phyloP scores from a whole-genome alignment of 1,140 invertebrate genomes.

The Zaprionus ornatus region DNA sequence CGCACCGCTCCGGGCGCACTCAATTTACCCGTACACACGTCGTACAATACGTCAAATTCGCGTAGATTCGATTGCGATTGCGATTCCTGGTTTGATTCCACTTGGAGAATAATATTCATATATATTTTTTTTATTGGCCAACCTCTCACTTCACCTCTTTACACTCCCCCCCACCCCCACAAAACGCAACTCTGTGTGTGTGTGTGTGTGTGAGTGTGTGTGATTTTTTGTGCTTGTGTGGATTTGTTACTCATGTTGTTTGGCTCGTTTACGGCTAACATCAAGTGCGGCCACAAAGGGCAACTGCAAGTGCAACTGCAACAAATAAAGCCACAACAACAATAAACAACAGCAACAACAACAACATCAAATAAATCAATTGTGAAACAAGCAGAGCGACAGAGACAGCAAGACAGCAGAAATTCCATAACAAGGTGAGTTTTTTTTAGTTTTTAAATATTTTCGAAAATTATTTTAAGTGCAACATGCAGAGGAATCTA shows the following conservation, averaged over 20 bases:
- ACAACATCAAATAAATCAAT: not conserved
- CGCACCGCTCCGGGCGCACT: slow-evolving; percentile 54
- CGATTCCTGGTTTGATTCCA: no score
- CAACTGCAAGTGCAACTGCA: slow-evolving; percentile 20
- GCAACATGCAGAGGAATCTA: not conserved
- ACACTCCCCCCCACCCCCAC: not conserved
- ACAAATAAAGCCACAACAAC: slow-evolving; percentile 7
- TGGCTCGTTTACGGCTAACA: slow-evolving; percentile 7
- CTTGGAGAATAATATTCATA: not conserved
- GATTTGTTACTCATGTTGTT: slow-evolving; percentile 9
- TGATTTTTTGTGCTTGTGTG: slow-evolving; percentile 44
- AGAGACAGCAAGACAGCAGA: not conserved
- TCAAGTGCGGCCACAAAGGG: not conserved
- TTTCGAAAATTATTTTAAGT: not conserved
- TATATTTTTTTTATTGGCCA: slow-evolving; percentile 7
- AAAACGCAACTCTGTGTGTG: slow-evolving; percentile 8
- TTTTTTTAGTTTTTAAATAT: not conserved
- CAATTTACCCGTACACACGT: slow-evolving; percentile 11
- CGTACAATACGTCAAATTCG: slow-evolving; percentile 1
- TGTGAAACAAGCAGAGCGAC: not conserved
- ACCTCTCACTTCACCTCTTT: not conserved
- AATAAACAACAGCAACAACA: slow-evolving; percentile 4
- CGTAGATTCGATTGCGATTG: not conserved
- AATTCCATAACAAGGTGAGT: slow-evolving; percentile 16
- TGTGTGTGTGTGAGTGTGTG: slow-evolving; percentile 19